Evolutionary conservation across 2,888 invertebrate species (phyloP).

Genomic region (Diploptera punctata): DNA sequence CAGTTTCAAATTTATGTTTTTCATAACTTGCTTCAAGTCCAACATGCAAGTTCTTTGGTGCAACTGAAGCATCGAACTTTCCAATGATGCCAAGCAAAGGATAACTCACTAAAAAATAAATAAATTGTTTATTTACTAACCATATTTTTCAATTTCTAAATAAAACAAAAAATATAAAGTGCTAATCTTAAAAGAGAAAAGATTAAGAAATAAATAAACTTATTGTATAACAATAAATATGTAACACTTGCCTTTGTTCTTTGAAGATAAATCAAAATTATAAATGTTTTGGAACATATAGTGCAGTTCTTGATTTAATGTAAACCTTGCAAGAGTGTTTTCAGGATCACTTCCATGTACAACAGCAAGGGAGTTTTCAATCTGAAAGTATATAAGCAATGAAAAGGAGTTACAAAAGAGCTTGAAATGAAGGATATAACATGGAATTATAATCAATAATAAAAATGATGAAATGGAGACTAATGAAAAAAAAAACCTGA

Average conservation of each 20-base stretch:
- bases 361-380: conserved; percentile 62
- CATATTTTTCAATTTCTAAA: not conserved
- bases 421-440: too few relatives aligned
- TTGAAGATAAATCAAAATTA: conserved; percentile 59
- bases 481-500: too few relatives aligned
- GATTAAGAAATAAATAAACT: too few relatives aligned
- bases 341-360: conserved; percentile 68
- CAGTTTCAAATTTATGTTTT: conserved; percentile 59
- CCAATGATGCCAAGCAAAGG: conserved; percentile 59
- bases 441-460: too few relatives aligned
- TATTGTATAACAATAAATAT: conserved; percentile 40
- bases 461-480: too few relatives aligned
- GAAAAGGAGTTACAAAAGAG: too few relatives aligned
- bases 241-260: conserved; percentile 55
- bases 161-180: conserved; percentile 19
- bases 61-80: conserved; percentile 63
- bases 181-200: too few relatives aligned
- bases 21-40: conserved; percentile 64
- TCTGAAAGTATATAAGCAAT: too few relatives aligned
- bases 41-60: conserved; percentile 62
- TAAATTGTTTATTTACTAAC: too few relatives aligned
- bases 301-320: conserved; percentile 58
- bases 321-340: conserved; percentile 62
- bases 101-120: conserved; percentile 58
- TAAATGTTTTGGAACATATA: conserved; percentile 48